Conservation (phyloP, 2,113 vertebrate genomes). For the Dicerorhinus sumatrensis region DNA sequence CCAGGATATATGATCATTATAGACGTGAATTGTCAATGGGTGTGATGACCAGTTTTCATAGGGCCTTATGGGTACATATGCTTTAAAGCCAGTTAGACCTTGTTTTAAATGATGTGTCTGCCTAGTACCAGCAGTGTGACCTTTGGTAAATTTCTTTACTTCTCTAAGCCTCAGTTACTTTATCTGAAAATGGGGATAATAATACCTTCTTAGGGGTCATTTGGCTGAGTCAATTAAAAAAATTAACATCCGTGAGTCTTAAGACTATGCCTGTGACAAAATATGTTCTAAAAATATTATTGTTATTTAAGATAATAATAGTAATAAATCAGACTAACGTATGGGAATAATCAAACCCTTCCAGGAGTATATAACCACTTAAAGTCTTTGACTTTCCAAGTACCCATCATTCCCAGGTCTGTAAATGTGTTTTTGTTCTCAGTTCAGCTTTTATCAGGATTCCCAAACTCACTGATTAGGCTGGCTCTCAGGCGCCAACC, state of each 20-base stretch:
- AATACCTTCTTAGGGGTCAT: background rate
- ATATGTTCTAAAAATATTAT: background rate
- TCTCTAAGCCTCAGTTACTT: background rate
- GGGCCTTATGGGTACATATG: background rate
- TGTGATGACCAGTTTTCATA: background rate
- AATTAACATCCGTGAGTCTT: background rate
- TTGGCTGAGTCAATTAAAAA: background rate
- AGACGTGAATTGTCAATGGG: background rate
- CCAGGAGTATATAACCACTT: background rate
- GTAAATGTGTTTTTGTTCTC: conserved; percentile 53
- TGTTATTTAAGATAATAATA: background rate
- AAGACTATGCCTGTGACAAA: background rate
- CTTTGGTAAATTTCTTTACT: background rate
- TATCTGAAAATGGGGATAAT: background rate
- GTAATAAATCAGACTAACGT: background rate
- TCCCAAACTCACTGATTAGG: conserved; percentile 81
- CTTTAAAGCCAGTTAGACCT: background rate
- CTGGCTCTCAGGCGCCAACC: conserved; percentile 75
- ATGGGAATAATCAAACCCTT: background rate
- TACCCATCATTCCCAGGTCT: background rate
- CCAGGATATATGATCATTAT: background rate
- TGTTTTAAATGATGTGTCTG: background rate
- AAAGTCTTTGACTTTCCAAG: conserved; percentile 37
- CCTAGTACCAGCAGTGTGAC: background rate
- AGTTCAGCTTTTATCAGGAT: conserved; percentile 81